Conservation (phyloP, 2,888 invertebrate species). For the Ophion ellenae region DNA sequence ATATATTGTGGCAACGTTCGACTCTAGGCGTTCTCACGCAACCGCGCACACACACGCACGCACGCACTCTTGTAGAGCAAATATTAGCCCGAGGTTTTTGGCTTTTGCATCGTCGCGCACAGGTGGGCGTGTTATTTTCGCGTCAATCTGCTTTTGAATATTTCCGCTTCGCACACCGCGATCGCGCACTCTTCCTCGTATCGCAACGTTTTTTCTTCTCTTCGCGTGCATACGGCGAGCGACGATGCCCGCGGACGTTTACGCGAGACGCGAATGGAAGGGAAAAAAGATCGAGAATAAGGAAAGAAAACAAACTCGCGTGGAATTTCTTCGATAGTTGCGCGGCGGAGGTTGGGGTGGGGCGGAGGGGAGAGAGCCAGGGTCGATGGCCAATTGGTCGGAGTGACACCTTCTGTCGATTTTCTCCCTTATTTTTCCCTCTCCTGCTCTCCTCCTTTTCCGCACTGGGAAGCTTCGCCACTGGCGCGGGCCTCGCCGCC, state of each 20-base stretch:
- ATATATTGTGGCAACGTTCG: constrained; percentile 32
- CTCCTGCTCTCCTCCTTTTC: not conserved
- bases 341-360: constrained; percentile 2
- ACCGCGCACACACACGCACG: not conserved
- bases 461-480: constrained; percentile 10
- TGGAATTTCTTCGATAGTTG: constrained; percentile 45
- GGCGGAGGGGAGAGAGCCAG: constrained; percentile 38
- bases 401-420: constrained; percentile 57
- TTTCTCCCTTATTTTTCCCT: constrained; percentile 45
- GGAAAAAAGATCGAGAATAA: not conserved
- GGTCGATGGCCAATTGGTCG: constrained; percentile 58
- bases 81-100: constrained; percentile 37
- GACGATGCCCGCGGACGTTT: constrained; percentile 7
- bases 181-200: not conserved
- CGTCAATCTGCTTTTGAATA: not conserved
- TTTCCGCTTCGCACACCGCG: not conserved
- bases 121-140: constrained; percentile 48
- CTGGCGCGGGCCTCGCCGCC: not conserved
- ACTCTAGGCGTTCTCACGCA: constrained; percentile 31
- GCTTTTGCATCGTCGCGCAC: constrained; percentile 41
- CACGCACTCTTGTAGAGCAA: constrained; percentile 1
- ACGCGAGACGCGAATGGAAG: constrained; percentile 7
- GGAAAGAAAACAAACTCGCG: constrained; percentile 51
- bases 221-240: not conserved
- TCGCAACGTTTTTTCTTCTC: not conserved